Base-by-base conservation (phyloP, 1,140 invertebrate genomes). In the Trypoxylus dichotomus region DNA sequence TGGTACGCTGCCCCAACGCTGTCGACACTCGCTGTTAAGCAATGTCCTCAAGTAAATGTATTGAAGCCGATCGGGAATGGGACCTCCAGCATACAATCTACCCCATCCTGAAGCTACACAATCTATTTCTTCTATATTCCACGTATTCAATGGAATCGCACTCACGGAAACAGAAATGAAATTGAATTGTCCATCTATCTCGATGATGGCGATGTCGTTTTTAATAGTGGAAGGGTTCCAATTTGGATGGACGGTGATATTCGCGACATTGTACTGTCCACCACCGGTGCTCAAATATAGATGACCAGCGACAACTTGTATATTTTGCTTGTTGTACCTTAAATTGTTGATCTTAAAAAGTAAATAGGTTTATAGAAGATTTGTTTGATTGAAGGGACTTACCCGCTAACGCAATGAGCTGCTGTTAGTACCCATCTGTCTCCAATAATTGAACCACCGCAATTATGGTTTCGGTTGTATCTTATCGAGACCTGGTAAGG, bases 381-480 rank as follows among this genome's bases (percentile, higher is more conserved):
- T 8, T 37, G 5, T 37, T 5, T 5, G 32, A 37, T 37, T 37
- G 19, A 54, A 54, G 15, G 21, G 7, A 24, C 74, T 75, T 79
- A 79, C 78, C 60, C 43, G 6, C 15, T 47, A 29, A 89, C 81
- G 77, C 90, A 91, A 77, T 91, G 91, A 42, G 89, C 90, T 2
- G 90, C 90, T 0, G 90, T 90, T 2, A 91, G 81, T 32, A 91
- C 85, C 79, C 85, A 89, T 76, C 86, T 84, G 0, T 81, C 77
- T 7, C 84, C 85, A n/a, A 91, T 82, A 2, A 91, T 88, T 0
- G 90, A 90, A 15, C 89, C 90, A 1, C 90, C 90, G 72, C 90
- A 91, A 60, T 76, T 76, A 27, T 77, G 76, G 5, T 27, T 15
- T 3, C 63, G 24, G n/a, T 72, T 29, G 29, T 76, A 19, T 42